phyloP scores from a whole-genome alignment of 2,797 vertebrate genomes.

The Gymnocypris eckloni region DNA sequence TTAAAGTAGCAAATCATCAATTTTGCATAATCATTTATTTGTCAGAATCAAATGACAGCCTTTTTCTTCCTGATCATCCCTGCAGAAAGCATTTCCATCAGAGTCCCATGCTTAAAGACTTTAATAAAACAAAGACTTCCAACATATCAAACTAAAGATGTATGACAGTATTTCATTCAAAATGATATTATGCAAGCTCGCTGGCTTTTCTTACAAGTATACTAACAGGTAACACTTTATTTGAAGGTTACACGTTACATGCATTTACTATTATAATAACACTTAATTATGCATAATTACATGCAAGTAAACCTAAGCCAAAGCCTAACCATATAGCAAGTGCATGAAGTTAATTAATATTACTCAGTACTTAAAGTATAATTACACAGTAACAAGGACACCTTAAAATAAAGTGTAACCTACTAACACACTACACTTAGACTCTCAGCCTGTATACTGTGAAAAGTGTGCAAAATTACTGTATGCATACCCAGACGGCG shows the following conservation, averaged over 20 bases:
- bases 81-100: neutral
- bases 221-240: no score
- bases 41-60: neutral
- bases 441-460: neutral
- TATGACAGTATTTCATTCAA: neutral
- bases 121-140: neutral
- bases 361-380: no score
- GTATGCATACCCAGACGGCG: neutral
- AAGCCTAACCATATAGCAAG: no score
- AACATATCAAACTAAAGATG: neutral
- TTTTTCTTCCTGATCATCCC: neutral
- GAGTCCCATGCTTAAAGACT: neutral
- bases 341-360: no score
- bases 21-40: neutral
- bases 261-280: no score
- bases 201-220: no score
- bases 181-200: neutral
- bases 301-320: no score
- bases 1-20: neutral
- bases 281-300: no score
- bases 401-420: no score
- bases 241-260: no score
- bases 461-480: neutral
- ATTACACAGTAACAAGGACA: no score
- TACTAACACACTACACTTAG: neutral